Base-by-base conservation (phyloP, 2,888 invertebrate genomes). In the Baccha elongata region DNA sequence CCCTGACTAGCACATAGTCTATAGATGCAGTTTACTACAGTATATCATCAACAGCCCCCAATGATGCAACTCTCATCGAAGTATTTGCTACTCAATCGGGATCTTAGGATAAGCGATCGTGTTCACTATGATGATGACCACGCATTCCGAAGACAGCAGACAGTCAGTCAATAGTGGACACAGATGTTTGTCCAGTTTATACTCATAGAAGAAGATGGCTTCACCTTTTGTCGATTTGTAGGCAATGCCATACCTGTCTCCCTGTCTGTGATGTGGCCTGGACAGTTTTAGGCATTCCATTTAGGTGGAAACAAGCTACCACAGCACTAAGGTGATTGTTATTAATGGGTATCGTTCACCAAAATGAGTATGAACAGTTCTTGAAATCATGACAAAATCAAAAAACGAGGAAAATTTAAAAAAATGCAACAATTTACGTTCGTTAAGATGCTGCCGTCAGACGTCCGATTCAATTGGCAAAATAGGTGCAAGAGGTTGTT, bases 141-240 rank as follows among this genome's bases (percentile, higher is more conserved):
- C 10, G 35, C 40, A 52, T 50, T 75, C 42, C n/a, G 21, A 13
- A 21, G 48, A 68, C 23, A 46, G 21, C 10, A 32, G 46, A 46
- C 55, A 52, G n/a, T 13, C 35, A 48, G 35, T 17, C 8, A 17
- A 15, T 17, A n/a, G 13, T 2, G 2, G 4, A 29, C 76, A 21
- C 19, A 46, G 26, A 52, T 58, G 58, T 52, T 50, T 58, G 52
- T 40, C 29, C 13, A 32, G 17, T 13, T 21, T 21, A 37, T 21
- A 10, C 19, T 67, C 8, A 10, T 15, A 58, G 67, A 62, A 68
- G 79, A 73, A 79, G 79, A 79, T 79, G 73, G 68, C 68, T 80
- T 80, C 73, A 73, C 32, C 60, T 72, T 58, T 52, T n/a, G 13
- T 55, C 17, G 11, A 40, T 15, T 53, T 23, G 26, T 21, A 19